phyloP scores from a whole-genome alignment of 2,888 invertebrate genomes.

The Sesia apiformis region DNA sequence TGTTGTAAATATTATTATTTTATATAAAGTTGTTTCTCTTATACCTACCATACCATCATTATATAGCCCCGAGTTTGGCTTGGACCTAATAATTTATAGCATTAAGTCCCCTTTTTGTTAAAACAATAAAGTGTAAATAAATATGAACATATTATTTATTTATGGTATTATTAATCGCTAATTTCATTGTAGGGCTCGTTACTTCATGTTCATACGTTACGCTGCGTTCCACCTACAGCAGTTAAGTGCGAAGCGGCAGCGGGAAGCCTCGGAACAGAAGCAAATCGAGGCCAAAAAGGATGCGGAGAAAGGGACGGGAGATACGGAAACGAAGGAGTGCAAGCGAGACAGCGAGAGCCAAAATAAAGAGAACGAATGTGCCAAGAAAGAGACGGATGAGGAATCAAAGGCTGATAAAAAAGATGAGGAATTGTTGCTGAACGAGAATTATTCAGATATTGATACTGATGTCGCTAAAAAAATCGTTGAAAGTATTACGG shows the following conservation, averaged over 20 bases:
- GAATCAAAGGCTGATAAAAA: constrained; percentile 28
- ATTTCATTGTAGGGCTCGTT: constrained; percentile 75
- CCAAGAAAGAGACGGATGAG: constrained; percentile 31
- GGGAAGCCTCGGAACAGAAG: constrained; percentile 47
- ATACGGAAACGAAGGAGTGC: constrained; percentile 19
- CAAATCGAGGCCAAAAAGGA: constrained; percentile 54
- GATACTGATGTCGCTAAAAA: constrained; percentile 92
- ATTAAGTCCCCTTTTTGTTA: too few species aligned
- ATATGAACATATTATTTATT: not conserved
- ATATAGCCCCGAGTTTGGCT: too few species aligned
- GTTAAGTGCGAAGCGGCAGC: constrained; percentile 81
- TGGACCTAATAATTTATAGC: too few species aligned
- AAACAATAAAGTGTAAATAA: not conserved
- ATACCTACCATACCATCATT: too few species aligned
- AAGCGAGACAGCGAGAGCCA: constrained; percentile 30
- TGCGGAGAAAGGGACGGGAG: constrained; percentile 39
- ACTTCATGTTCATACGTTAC: constrained; percentile 96
- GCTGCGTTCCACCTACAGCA: constrained; percentile 97
- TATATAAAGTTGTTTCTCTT: too few species aligned
- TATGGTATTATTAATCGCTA: not conserved
- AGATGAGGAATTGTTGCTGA: constrained; percentile 43
- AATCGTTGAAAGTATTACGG: constrained; percentile 91
- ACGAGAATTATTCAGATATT: constrained; percentile 69
- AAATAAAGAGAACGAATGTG: constrained; percentile 47
- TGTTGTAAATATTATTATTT: too few species aligned